Evolutionary conservation across 2,113 vertebrate genomes (phyloP).

Genomic region (Sorex fumeus): DNA sequence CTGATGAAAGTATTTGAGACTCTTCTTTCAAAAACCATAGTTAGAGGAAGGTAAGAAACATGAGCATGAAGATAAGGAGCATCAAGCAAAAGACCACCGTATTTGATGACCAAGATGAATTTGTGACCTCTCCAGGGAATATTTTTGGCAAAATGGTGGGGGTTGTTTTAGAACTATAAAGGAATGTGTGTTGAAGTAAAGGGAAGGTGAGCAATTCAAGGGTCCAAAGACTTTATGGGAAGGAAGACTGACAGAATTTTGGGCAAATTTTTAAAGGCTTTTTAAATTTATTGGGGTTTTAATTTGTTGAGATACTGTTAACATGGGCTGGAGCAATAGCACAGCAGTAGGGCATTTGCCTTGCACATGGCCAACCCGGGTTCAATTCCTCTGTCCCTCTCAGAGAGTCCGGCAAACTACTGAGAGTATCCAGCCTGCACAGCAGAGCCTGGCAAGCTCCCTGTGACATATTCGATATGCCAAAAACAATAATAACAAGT

Average conservation of each 20-base stretch:
- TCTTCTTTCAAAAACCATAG: slow-evolving; percentile 2
- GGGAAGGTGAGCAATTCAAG: neutral
- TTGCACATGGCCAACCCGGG: no score
- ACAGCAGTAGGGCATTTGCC: no score
- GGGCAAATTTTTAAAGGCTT: neutral
- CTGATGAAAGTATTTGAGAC: slow-evolving; percentile 13
- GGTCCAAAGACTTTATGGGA: neutral
- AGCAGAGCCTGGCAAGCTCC: no score
- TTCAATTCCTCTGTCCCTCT: no score
- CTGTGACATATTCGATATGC: no score
- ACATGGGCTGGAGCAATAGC: no score
- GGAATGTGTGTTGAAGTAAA: neutral
- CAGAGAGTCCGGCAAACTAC: no score
- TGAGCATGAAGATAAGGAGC: slow-evolving; percentile 30
- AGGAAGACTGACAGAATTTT: neutral
- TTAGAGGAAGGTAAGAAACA: slow-evolving; percentile 21
- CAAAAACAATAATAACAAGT: no score
- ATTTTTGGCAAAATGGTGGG: slow-evolving; percentile 22
- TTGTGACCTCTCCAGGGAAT: neutral
- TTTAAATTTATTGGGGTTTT: no score
- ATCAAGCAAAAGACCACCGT: neutral
- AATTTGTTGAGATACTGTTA: no score
- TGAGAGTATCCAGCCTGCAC: no score
- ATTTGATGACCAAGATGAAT: neutral
- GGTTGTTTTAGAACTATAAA: neutral